A percentile compares a stretch with the other conserved stretches of the same genome.
Conservation (phyloP, 2,888 invertebrate species). For the Epirrhoe tristata region DNA sequence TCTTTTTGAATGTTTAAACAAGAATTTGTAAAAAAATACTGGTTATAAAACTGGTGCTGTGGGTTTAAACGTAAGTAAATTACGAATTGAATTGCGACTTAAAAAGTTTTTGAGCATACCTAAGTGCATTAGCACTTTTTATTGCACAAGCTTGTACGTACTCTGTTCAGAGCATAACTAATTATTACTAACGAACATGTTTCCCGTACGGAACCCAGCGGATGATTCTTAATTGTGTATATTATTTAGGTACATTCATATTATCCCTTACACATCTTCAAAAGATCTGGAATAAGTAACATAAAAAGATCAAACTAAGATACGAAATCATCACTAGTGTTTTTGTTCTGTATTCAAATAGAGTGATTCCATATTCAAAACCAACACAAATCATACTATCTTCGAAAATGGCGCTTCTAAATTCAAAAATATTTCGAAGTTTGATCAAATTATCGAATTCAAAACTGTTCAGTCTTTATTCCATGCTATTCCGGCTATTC, state of each 20-base stretch:
- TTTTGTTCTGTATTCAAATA: neutral
- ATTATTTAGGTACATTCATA: no score
- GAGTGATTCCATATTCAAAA: neutral
- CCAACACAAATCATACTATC: neutral
- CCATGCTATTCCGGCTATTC: constrained; percentile 76
- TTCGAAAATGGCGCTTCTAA: neutral
- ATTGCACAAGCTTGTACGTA: neutral
- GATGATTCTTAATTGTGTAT: neutral
- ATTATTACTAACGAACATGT: neutral
- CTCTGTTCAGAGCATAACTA: neutral
- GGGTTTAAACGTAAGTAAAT: neutral
- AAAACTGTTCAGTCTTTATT: constrained; percentile 48
- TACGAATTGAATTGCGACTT: neutral
- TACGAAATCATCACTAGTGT: no score
- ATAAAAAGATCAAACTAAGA: no score
- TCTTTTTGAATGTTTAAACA: no score
- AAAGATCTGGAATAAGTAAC: no score
- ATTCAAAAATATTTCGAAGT: constrained; percentile 2
- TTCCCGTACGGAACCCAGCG: neutral
- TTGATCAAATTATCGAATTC: constrained; percentile 35
- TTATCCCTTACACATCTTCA: no score
- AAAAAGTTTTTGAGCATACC: neutral
- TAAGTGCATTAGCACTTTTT: constrained; percentile 3
- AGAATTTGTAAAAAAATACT: neutral
- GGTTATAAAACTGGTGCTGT: neutral